Conservation (phyloP, 2,888 invertebrate genomes). For the Heliconius charithonia region DNA sequence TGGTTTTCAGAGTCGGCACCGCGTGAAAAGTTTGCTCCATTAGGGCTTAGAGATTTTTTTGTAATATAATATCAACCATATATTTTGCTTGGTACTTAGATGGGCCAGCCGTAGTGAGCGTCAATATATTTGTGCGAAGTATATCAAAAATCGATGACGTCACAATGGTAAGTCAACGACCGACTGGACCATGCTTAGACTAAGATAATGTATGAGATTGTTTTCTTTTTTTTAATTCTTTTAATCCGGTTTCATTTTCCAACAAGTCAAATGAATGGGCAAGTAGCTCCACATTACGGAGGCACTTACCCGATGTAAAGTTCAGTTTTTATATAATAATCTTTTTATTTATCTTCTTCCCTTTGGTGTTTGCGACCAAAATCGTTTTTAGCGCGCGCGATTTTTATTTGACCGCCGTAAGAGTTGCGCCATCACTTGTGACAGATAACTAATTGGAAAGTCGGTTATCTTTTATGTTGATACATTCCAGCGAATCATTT, state of each 20-base stretch:
- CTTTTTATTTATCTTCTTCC: slow-evolving; percentile 66
- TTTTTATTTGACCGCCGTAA: slow-evolving; percentile 43
- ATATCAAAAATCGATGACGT: slow-evolving; percentile 99
- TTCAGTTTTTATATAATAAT: slow-evolving; percentile 55
- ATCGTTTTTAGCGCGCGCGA: slow-evolving; percentile 77
- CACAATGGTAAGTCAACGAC: slow-evolving; percentile 95
- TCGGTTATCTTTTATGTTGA: slow-evolving; percentile 41
- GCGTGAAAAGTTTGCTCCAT: slow-evolving; percentile 54
- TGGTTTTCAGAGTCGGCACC: slow-evolving; percentile 58
- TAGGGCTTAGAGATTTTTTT: slow-evolving; percentile 67
- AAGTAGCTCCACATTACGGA: slow-evolving; percentile 72
- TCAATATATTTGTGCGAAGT: slow-evolving; percentile 99
- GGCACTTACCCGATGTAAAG: slow-evolving; percentile 75
- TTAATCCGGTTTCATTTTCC: slow-evolving; percentile 58
- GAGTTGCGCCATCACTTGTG: slow-evolving; percentile 22
- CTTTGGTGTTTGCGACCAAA: slow-evolving; percentile 83
- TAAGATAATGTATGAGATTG: slow-evolving; percentile 66
- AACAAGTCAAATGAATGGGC: slow-evolving; percentile 83
- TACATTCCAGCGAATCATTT: slow-evolving; percentile 48
- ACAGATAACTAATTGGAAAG: slow-evolving; percentile 34
- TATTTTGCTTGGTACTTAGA: slow-evolving; percentile 86
- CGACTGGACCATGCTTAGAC: slow-evolving; percentile 72
- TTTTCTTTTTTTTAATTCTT: slow-evolving; percentile 47
- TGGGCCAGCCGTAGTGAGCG: slow-evolving; percentile 97
- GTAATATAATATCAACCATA: slow-evolving; percentile 66